Evolutionary conservation across 2,797 vertebrate genomes (phyloP).

Genomic region (Cirrhinus molitorella): DNA sequence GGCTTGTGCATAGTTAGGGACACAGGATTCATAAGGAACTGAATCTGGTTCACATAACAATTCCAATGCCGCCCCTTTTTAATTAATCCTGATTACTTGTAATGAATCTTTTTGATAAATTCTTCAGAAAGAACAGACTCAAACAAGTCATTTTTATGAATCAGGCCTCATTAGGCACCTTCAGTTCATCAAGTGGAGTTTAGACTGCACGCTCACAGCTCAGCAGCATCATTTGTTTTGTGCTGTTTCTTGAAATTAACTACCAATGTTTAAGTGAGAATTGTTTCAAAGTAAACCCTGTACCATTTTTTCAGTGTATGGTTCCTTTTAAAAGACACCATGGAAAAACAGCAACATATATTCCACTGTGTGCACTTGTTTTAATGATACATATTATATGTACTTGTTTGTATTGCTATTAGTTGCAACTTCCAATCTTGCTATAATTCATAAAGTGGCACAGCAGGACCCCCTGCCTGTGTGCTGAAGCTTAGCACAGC

Average conservation of each 20-base stretch:
- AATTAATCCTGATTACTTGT: background rate
- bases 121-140: background rate
- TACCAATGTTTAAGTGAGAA: background rate
- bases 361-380: background rate
- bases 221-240: too few species aligned
- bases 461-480: conserved; percentile 53
- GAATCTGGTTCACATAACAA: background rate
- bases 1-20: background rate
- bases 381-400: background rate
- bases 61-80: background rate
- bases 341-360: background rate
- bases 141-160: background rate
- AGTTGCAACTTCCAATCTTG: background rate
- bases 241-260: background rate
- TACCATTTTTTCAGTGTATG: background rate
- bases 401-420: background rate
- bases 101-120: background rate
- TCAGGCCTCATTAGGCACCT: background rate
- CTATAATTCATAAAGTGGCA: conserved; percentile 43
- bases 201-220: background rate
- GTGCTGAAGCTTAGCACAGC: conserved; percentile 20
- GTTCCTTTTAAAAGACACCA: background rate
- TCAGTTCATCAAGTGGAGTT: background rate
- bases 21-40: background rate
- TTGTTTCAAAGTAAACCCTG: background rate